These are phyloP conservation scores for Chaetogeoica ovagalla DNA, from an alignment of 2,888 invertebrate genomes.

Conservation along the genomic window DNA sequence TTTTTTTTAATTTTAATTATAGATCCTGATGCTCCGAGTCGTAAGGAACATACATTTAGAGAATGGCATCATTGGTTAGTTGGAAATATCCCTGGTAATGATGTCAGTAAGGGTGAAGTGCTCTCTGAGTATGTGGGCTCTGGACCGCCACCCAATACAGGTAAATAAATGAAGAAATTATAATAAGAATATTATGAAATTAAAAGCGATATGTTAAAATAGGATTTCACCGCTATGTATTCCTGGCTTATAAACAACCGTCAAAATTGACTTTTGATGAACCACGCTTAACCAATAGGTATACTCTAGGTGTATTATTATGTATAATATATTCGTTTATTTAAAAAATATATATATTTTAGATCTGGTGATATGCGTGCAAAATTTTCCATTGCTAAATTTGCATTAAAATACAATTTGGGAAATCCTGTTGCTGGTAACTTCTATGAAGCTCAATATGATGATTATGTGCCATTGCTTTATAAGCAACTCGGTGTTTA, in stretches of 20 bases:
- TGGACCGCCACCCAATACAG: constrained; percentile 79
- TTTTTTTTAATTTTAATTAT: neutral
- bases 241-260: constrained; percentile 74
- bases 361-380: constrained; percentile 62
- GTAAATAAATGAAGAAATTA: constrained; percentile 56
- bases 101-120: constrained; percentile 72
- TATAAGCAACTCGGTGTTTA: constrained; percentile 75
- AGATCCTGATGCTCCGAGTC: constrained; percentile 91
- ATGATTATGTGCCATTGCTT: constrained; percentile 83
- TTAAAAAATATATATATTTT: neutral
- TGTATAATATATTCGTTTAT: neutral
- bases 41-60: constrained; percentile 74
- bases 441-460: constrained; percentile 83
- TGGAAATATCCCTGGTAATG: constrained; percentile 77
- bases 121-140: constrained; percentile 80
- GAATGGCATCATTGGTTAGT: constrained; percentile 94
- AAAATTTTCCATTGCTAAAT: constrained; percentile 70
- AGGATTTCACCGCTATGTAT: constrained; percentile 78
- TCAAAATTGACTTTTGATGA: constrained; percentile 65
- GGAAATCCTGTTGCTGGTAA: constrained; percentile 84
- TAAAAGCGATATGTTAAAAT: neutral
- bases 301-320: neutral
- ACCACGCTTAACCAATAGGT: constrained; percentile 62
- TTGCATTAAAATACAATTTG: constrained; percentile 80
- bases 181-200: neutral